Evolutionary conservation across 2,113 vertebrate genomes (phyloP).

Genomic region (Saguinus midas): DNA sequence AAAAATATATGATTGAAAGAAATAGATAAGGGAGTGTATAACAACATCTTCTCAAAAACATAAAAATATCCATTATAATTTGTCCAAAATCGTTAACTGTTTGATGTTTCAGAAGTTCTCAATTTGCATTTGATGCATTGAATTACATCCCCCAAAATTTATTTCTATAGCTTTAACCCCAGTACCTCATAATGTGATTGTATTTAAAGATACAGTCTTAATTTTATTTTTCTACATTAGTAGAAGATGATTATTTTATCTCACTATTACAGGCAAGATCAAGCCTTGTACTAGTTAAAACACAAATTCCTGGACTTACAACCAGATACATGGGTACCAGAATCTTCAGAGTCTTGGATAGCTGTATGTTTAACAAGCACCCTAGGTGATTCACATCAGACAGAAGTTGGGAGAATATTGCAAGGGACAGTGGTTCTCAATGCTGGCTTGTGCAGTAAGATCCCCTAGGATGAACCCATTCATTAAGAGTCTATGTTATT

Average conservation of each 20-base stretch:
- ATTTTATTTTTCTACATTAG: neutral
- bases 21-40: neutral
- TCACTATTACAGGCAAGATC: neutral
- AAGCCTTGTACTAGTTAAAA: neutral
- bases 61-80: neutral
- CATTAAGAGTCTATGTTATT: neutral
- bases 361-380: neutral
- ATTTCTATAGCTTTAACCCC: neutral
- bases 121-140: neutral
- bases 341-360: neutral
- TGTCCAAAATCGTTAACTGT: neutral
- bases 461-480: too few species aligned
- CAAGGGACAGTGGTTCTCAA: neutral
- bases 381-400: neutral
- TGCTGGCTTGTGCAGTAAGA: neutral
- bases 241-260: neutral
- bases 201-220: neutral
- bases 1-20: neutral
- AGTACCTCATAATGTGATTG: neutral
- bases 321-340: neutral
- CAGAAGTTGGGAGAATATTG: neutral
- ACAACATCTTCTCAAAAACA: neutral
- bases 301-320: neutral
- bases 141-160: neutral
- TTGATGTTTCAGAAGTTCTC: neutral